phyloP scores from a whole-genome alignment of 1,140 invertebrate species.

The Phthorimaea operculella region DNA sequence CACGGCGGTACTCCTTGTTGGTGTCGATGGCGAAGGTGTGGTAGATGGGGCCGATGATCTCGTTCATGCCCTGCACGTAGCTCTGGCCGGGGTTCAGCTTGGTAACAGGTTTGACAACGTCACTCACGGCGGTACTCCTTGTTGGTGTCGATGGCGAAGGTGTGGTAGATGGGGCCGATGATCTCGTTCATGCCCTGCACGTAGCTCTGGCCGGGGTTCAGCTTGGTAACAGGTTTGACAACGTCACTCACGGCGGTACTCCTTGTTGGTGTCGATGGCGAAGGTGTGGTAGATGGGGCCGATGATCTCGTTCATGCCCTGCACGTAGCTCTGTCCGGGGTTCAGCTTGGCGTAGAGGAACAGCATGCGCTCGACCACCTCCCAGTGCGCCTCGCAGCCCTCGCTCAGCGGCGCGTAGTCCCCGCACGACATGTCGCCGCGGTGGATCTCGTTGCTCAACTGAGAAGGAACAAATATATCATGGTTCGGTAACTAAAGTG shows the following conservation, averaged over 20 bases:
- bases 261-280: constrained; percentile 86
- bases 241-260: constrained; percentile 83
- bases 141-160: constrained; percentile 92
- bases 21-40: constrained; percentile 95
- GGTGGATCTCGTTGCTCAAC: constrained; percentile 47
- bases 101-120: no score
- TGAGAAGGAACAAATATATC: constrained; percentile 15
- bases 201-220: constrained; percentile 98
- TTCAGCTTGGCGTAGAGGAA: constrained; percentile 95
- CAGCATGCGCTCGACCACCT: constrained; percentile 96
- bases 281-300: constrained; percentile 98
- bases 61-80: constrained; percentile 99
- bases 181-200: constrained; percentile 99
- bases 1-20: constrained; percentile 82
- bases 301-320: constrained; percentile 99
- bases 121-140: constrained; percentile 81
- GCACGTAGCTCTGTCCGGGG: constrained; percentile 97
- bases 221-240: no score
- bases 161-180: constrained; percentile 97
- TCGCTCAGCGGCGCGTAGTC: constrained; percentile 85
- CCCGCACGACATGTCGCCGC: constrained; percentile 34
- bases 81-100: constrained; percentile 97
- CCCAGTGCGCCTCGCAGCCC: constrained; percentile 93
- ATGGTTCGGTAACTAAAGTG: no score
- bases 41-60: constrained; percentile 98